phyloP scores from a whole-genome alignment of 2,888 invertebrate species.

The Drosophila setosimentum region DNA sequence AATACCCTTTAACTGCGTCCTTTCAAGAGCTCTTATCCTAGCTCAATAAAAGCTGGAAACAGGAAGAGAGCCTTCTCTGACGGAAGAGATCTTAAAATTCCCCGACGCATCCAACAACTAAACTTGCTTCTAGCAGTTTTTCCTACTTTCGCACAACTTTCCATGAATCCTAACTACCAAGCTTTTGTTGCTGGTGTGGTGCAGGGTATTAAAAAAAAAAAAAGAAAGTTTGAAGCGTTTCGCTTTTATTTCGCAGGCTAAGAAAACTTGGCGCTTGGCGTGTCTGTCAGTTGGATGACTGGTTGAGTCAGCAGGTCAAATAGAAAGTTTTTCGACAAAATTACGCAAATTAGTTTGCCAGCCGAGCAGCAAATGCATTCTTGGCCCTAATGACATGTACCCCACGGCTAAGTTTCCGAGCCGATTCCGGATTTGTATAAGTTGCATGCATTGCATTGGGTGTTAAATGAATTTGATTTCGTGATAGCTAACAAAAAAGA shows the following conservation, averaged over 20 bases:
- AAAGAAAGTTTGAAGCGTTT: constrained; percentile 57
- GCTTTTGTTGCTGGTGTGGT: neutral
- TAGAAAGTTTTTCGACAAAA: constrained; percentile 70
- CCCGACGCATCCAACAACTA: neutral
- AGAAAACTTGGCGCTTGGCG: constrained; percentile 25
- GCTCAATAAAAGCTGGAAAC: neutral
- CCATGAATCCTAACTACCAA: neutral
- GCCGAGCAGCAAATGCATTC: constrained; percentile 65
- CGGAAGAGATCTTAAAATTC: neutral
- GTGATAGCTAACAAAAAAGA: neutral
- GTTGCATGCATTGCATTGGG: neutral
- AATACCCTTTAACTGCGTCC: neutral
- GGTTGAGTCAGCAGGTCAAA: constrained; percentile 49
- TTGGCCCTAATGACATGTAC: constrained; percentile 64
- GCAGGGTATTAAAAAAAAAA: constrained; percentile 38
- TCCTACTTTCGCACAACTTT: neutral
- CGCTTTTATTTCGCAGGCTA: constrained; percentile 41
- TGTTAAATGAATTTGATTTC: neutral
- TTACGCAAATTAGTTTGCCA: constrained; percentile 81
- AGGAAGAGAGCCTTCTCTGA: neutral
- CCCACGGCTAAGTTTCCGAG: constrained; percentile 41
- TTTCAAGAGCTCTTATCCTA: neutral
- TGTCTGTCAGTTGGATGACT: constrained; percentile 51
- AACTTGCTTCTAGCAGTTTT: too few species aligned
- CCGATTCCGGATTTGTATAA: constrained; percentile 8